Base-by-base conservation (phyloP, 2,113 vertebrate species). In the Thryonomys swinderianus region DNA sequence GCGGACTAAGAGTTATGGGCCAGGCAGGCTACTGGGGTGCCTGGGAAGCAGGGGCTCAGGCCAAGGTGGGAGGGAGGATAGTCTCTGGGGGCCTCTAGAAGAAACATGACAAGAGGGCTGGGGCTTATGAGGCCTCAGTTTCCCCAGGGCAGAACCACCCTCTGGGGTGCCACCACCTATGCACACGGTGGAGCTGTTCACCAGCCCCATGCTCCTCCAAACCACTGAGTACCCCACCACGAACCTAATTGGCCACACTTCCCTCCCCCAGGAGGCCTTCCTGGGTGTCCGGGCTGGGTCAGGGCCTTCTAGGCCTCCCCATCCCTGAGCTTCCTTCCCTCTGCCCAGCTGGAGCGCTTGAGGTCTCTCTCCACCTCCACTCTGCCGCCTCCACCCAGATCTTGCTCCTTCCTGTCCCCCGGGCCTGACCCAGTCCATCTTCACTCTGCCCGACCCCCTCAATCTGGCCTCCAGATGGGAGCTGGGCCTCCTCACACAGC, bases 381-480 rank as follows among this genome's bases (percentile, higher is more conserved):
- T 59, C 92, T 18, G 51, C 83, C 64, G 79, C 53, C 84, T 88
- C 67, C 42, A 61, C 40, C 74, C 83, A 82, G 61, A 67, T 61
- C 80, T 21, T 1, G 0, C 40, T 94, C 84, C 85, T 91, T 89
- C 90, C 90, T 37, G 53, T 85, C 88, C 95, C 83, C 73, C 74
- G 11, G 42, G 82, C 79, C 94, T 78, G 83, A 96, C 88, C 95
- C 8, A 69, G 80, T 97, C 74, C 87, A 94, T 93, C 96, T 82
- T 85, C 82, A 51, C 82, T 80, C 67, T 10, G 7, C 34, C 84
- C 5, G 16, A 88, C 37, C 80, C 88, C 67, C 89, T 92, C 96
- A 97, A 96, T 98, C 96, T 98, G 97, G 97, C 84, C 88, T 97
- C 97, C 97, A 98, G 96, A 97, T 98, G 97, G 96, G 91, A 92